Conservation (phyloP, 2,797 vertebrate species). For the Hirundo rustica region DNA sequence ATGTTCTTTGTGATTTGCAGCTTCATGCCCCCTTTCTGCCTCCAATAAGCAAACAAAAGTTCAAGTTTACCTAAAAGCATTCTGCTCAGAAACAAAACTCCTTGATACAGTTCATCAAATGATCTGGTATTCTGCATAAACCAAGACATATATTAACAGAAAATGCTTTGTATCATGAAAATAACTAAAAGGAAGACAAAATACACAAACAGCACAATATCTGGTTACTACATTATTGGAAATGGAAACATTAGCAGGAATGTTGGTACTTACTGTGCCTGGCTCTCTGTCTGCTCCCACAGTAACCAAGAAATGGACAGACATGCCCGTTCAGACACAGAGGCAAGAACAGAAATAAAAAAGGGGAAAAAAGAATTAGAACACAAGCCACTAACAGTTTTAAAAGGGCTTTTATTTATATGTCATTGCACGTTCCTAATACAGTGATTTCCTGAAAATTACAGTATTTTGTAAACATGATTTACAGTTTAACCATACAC, state of each 20-base stretch:
- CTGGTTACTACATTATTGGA: neutral
- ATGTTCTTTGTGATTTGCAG: neutral
- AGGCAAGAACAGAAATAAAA: constrained; percentile 86
- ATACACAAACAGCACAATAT: neutral
- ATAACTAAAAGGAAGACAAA: neutral
- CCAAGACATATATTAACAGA: neutral
- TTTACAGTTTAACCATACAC: constrained; percentile 82
- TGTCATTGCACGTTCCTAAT: constrained; percentile 86
- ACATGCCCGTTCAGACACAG: constrained; percentile 83
- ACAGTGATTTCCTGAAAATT: constrained; percentile 85
- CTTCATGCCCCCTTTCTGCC: neutral
- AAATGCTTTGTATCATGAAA: neutral
- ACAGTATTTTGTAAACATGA: constrained; percentile 82
- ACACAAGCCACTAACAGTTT: constrained; percentile 83
- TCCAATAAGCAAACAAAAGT: neutral
- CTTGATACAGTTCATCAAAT: neutral
- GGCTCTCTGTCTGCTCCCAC: constrained; percentile 90
- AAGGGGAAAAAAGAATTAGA: constrained; percentile 84
- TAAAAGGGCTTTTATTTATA: constrained; percentile 87
- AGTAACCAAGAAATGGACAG: constrained; percentile 83
- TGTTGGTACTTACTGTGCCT: constrained; percentile 89
- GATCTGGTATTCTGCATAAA: neutral
- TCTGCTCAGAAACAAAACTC: neutral
- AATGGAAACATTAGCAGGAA: constrained; percentile 53
- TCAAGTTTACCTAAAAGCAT: neutral